Conservation (phyloP, 2,888 invertebrate species). For the Geotrupes spiniger region DNA sequence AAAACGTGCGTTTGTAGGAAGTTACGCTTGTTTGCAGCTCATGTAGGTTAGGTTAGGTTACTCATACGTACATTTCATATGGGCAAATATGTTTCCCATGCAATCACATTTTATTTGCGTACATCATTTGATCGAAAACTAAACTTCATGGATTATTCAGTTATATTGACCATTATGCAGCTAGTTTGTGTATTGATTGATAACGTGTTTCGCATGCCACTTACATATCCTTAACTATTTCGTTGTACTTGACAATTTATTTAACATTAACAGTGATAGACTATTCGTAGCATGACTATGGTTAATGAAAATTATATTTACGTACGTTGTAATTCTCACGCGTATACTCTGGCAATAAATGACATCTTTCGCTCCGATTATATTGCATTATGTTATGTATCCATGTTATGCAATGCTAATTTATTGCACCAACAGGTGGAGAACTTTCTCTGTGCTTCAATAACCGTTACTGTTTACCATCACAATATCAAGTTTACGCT, state of each 20-base stretch:
- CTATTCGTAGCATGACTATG: too few species aligned
- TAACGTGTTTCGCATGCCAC: conserved; percentile 8
- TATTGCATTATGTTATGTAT: too few species aligned
- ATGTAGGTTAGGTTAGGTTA: conserved; percentile 20
- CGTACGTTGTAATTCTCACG: background rate
- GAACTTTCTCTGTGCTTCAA: conserved; percentile 5
- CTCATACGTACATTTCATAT: conserved; percentile 4
- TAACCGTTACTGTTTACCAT: conserved; percentile 2
- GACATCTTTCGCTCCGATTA: too few species aligned
- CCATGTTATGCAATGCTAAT: conserved; percentile 1
- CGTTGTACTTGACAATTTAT: too few species aligned
- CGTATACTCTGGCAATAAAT: too few species aligned
- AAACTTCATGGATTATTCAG: conserved; percentile 11
- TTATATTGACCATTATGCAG: conserved; percentile 13
- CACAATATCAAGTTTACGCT: background rate
- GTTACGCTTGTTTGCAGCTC: conserved; percentile 2
- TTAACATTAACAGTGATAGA: too few species aligned
- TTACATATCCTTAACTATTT: too few species aligned
- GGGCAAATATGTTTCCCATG: conserved; percentile 10
- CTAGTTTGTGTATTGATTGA: conserved; percentile 12
- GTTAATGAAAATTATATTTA: too few species aligned
- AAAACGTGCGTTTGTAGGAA: background rate
- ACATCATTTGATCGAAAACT: conserved; percentile 9
- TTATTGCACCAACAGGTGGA: conserved; percentile 7
- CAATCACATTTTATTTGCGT: conserved; percentile 10